These are phyloP conservation scores for Conus ventricosus DNA, from an alignment of 1,140 invertebrate genomes.

Conservation along the genomic window DNA sequence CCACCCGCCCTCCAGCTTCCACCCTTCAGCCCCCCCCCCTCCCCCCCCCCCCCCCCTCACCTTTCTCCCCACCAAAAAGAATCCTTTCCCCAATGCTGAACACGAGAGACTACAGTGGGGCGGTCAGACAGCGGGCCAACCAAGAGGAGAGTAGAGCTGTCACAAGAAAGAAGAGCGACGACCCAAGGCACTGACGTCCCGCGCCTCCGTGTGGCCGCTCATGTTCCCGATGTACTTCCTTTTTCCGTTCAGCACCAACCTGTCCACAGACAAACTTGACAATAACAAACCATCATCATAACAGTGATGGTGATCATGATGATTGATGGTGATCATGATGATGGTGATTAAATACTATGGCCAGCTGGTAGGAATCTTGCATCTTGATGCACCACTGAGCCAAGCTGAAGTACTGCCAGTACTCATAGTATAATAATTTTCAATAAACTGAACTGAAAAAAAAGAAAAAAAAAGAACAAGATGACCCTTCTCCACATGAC, in stretches of 20 bases:
- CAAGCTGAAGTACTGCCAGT: too few species aligned
- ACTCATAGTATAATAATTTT: too few species aligned
- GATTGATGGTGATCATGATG: too few species aligned
- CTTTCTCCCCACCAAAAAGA: background rate
- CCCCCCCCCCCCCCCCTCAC: background rate
- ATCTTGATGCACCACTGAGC: too few species aligned
- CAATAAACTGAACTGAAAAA: too few species aligned
- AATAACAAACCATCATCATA: background rate
- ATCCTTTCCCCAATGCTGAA: background rate
- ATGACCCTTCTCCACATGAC: too few species aligned
- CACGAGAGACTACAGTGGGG: background rate
- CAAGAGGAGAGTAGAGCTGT: background rate
- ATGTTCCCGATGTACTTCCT: background rate
- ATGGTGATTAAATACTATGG: too few species aligned
- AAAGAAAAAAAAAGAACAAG: too few species aligned
- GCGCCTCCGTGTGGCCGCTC: background rate
- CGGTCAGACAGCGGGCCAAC: background rate
- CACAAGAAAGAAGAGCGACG: background rate
- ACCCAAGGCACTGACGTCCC: background rate
- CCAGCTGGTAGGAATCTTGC: too few species aligned
- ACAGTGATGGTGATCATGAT: too few species aligned
- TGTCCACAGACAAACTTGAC: background rate
- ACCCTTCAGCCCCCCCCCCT: background rate
- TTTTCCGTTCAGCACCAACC: background rate
- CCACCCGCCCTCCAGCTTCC: too few species aligned